A percentile compares a stretch with the other conserved stretches of the same genome.
phyloP scores from a whole-genome alignment of 1,140 invertebrate species.

The Drosophila prosaltans region DNA sequence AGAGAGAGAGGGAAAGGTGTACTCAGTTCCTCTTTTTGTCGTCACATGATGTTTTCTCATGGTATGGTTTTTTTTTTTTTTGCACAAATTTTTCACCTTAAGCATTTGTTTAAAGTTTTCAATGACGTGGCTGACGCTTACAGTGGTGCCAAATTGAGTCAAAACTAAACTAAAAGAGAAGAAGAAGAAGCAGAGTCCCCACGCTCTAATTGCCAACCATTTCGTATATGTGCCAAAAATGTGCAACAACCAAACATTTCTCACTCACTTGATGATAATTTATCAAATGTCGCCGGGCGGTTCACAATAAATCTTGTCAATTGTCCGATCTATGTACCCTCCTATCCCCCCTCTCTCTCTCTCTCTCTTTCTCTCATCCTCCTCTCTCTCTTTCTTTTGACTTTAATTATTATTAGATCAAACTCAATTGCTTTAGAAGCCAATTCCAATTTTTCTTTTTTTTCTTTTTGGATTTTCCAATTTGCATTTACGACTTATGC shows the following conservation, averaged over 20 bases:
- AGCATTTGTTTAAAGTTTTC: conserved; percentile 36
- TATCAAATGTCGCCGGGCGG: conserved; percentile 54
- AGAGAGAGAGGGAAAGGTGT: neutral
- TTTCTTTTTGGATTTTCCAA: neutral
- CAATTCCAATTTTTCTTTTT: conserved; percentile 21
- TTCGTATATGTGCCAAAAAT: conserved; percentile 33
- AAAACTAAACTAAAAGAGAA: conserved; percentile 28
- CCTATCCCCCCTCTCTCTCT: neutral
- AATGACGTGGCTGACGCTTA: conserved; percentile 55
- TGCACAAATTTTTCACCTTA: conserved; percentile 48
- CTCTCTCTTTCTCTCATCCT: neutral
- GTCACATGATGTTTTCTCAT: conserved; percentile 69
- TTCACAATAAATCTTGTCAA: conserved; percentile 72
- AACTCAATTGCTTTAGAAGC: conserved; percentile 36
- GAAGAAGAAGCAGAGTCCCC: conserved; percentile 13
- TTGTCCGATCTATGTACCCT: conserved; percentile 31
- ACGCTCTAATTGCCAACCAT: conserved; percentile 57
- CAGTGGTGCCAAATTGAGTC: conserved; percentile 58
- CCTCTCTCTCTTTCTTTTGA: conserved; percentile 5
- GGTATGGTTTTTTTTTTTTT: neutral
- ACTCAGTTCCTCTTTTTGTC: conserved; percentile 60
- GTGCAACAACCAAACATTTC: conserved; percentile 56
- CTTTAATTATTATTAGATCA: conserved; percentile 35
- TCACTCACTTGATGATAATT: conserved; percentile 55
- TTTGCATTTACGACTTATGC: conserved; percentile 22